phyloP scores from a whole-genome alignment of 2,888 invertebrate genomes.

The Adelognathus sp. region DNA sequence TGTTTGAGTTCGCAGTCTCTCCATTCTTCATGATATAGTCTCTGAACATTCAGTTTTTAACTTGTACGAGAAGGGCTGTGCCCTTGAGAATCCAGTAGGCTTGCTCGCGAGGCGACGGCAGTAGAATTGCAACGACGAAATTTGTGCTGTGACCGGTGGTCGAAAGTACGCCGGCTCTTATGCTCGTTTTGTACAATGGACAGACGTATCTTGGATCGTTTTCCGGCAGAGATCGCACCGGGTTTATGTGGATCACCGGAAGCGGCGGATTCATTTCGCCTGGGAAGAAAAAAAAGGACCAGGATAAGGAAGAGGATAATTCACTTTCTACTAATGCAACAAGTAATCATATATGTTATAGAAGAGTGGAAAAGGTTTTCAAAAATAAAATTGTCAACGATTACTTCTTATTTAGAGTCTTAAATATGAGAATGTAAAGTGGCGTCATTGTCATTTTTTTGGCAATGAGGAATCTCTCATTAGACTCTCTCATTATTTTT shows the following conservation, averaged over 20 bases:
- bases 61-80: conserved; percentile 92
- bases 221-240: conserved; percentile 84
- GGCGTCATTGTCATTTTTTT: no score
- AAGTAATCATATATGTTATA: no score
- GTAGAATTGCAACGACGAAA: conserved; percentile 90
- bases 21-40: not conserved
- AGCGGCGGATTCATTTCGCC: conserved; percentile 90
- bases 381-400: no score
- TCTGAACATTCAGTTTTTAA: conserved; percentile 84
- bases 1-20: not conserved
- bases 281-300: conserved; percentile 67
- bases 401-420: no score
- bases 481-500: no score
- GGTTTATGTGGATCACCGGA: conserved; percentile 87
- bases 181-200: conserved; percentile 94
- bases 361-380: no score
- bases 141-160: conserved; percentile 97
- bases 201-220: conserved; percentile 87
- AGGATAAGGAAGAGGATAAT: not conserved
- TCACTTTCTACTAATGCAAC: no score
- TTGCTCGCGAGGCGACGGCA: conserved; percentile 86
- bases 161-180: conserved; percentile 92
- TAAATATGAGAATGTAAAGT: no score
- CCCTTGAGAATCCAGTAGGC: conserved; percentile 95
- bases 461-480: no score